A percentile compares a stretch with the other conserved stretches of the same genome.
Evolutionary conservation across 1,140 invertebrate species (phyloP).

Genomic region (Mycetomoellerius zeteki): DNA sequence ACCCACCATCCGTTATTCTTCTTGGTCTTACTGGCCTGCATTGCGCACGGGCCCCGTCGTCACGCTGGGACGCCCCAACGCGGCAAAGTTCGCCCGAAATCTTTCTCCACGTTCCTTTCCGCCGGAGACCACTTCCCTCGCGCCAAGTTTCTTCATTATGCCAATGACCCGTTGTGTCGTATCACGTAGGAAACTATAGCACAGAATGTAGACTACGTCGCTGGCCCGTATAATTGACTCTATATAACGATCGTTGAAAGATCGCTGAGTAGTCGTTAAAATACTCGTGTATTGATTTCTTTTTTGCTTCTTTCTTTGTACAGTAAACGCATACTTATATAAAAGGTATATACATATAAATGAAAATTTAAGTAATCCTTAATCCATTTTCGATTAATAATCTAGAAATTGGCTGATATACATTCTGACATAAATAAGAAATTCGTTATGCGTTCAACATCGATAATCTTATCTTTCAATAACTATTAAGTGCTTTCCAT

Average conservation of each 20-base stretch:
- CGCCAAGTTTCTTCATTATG: slow-evolving; percentile 79
- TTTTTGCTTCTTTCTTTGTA: not conserved
- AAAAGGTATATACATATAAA: not conserved
- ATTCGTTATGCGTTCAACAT: not conserved
- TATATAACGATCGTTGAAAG: slow-evolving; percentile 1
- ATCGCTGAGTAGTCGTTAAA: not conserved
- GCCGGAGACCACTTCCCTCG: slow-evolving; percentile 32
- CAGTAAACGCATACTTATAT: not conserved
- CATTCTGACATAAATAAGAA: not conserved
- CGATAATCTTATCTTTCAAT: not conserved
- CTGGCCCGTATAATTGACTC: slow-evolving; percentile 49
- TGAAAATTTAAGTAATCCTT: not conserved
- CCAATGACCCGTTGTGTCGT: slow-evolving; percentile 74
- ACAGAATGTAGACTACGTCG: slow-evolving; percentile 33
- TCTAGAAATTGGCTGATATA: not conserved
- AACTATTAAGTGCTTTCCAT: not conserved
- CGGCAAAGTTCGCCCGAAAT: slow-evolving; percentile 68
- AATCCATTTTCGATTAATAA: slow-evolving; percentile 11
- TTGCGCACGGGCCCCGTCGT: slow-evolving; percentile 43
- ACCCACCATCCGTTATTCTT: slow-evolving; percentile 69
- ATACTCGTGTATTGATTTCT: slow-evolving; percentile 3
- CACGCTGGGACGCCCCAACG: slow-evolving; percentile 8
- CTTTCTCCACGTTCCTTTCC: slow-evolving; percentile 59
- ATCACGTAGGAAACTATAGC: slow-evolving; percentile 64
- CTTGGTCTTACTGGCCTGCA: slow-evolving; percentile 56